These are phyloP conservation scores for Sphaerophoria rueppellii DNA, from an alignment of 2,888 invertebrate genomes.

Conservation along the genomic window DNA sequence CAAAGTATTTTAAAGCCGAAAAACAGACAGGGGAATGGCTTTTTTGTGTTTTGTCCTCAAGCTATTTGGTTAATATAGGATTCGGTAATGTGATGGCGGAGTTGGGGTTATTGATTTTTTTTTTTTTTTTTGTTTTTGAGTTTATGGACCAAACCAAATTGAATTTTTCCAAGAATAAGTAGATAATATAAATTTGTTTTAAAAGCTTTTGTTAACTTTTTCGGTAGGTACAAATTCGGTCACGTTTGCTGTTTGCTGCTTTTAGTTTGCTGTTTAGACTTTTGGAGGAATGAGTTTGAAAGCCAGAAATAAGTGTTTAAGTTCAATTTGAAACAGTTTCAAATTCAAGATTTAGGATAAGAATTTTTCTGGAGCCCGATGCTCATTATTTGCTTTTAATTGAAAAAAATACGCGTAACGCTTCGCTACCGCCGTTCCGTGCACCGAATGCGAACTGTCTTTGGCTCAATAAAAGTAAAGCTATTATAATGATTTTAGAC, in stretches of 20 bases:
- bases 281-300: too few species aligned
- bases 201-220: slow-evolving; percentile 9
- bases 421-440: too few species aligned
- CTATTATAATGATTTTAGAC: too few species aligned
- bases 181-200: not conserved
- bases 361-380: too few species aligned
- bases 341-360: too few species aligned
- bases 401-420: too few species aligned
- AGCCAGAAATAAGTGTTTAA: too few species aligned
- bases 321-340: too few species aligned
- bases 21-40: not conserved
- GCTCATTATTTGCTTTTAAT: too few species aligned
- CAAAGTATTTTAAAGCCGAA: slow-evolving; percentile 1
- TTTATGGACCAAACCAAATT: not conserved
- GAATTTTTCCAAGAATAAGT: not conserved
- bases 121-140: not conserved
- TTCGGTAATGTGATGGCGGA: not conserved
- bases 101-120: too few species aligned
- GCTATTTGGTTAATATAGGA: slow-evolving; percentile 3
- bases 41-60: not conserved
- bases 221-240: not conserved
- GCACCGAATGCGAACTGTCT: too few species aligned
- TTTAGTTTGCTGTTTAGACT: not conserved
- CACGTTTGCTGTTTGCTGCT: not conserved
- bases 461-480: too few species aligned